Conservation (phyloP, 2,888 invertebrate species). For the Dynastes tityus region DNA sequence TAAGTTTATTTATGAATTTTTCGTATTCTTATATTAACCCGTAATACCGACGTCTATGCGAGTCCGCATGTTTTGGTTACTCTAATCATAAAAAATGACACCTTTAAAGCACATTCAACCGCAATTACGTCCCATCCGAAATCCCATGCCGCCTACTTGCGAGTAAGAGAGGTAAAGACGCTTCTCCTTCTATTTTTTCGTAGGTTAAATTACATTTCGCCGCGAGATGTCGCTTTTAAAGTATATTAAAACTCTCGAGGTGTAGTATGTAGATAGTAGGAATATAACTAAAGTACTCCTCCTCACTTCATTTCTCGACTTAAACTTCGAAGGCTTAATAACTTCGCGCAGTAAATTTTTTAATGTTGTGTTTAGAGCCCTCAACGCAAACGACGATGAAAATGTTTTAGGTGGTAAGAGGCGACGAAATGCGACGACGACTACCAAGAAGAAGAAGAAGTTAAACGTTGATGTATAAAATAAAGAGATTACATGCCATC, state of each 20-base stretch:
- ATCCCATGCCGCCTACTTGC: neutral
- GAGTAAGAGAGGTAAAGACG: neutral
- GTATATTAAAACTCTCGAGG: conserved; percentile 16
- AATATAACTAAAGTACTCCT: neutral
- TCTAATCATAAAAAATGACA: neutral
- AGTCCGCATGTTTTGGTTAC: neutral
- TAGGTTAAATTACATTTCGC: conserved; percentile 28
- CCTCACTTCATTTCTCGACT: conserved; percentile 38
- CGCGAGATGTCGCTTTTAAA: conserved; percentile 31
- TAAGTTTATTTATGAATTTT: no score
- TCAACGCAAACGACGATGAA: conserved; percentile 13
- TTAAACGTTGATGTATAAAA: conserved; percentile 48
- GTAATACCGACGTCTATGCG: no score
- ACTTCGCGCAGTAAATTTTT: conserved; percentile 41
- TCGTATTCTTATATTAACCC: no score
- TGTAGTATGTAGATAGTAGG: neutral
- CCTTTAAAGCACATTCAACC: neutral
- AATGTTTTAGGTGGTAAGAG: conserved; percentile 1
- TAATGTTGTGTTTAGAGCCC: conserved; percentile 45
- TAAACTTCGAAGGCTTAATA: conserved; percentile 36
- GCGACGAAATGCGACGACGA: neutral
- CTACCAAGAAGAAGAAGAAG: conserved; percentile 12
- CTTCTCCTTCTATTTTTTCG: neutral
- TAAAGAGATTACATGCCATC: conserved; percentile 63
- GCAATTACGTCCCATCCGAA: neutral